Conservation (phyloP, 2,113 vertebrate genomes). For the Nothoprocta pentlandii region DNA sequence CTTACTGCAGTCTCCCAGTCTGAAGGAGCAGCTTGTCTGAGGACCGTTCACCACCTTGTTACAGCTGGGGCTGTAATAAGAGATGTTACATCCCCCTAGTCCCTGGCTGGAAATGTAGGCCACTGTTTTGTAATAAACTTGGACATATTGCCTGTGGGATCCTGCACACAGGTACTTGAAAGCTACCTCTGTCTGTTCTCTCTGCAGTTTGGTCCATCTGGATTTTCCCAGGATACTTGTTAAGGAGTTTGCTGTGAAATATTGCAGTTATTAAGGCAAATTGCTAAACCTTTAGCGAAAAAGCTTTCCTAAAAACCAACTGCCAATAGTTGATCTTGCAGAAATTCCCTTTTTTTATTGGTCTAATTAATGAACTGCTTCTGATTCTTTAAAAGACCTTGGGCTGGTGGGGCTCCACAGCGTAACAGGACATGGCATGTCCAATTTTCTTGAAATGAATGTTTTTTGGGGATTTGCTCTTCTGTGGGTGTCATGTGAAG, state of each 20-base stretch:
- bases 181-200: neutral
- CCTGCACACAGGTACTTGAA: neutral
- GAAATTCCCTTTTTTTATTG: neutral
- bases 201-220: fast-evolving
- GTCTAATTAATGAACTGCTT: neutral
- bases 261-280: slow-evolving; percentile 48
- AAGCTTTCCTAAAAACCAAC: slow-evolving; percentile 22
- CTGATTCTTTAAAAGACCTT: neutral
- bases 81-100: neutral
- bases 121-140: neutral
- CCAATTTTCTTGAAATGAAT: fast-evolving
- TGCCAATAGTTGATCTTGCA: neutral
- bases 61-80: neutral
- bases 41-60: neutral
- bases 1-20: fast-evolving
- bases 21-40: neutral
- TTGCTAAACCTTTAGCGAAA: slow-evolving; percentile 9
- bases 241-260: slow-evolving; percentile 31
- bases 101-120: neutral
- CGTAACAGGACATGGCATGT: too few relatives aligned
- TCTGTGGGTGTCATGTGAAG: fast-evolving
- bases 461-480: neutral
- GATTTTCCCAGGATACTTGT: slow-evolving; percentile 36
- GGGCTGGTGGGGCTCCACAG: neutral
- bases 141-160: neutral